Conservation (phyloP, 23 tunicate genomes). For the Clavelina lepadiformis region DNA sequence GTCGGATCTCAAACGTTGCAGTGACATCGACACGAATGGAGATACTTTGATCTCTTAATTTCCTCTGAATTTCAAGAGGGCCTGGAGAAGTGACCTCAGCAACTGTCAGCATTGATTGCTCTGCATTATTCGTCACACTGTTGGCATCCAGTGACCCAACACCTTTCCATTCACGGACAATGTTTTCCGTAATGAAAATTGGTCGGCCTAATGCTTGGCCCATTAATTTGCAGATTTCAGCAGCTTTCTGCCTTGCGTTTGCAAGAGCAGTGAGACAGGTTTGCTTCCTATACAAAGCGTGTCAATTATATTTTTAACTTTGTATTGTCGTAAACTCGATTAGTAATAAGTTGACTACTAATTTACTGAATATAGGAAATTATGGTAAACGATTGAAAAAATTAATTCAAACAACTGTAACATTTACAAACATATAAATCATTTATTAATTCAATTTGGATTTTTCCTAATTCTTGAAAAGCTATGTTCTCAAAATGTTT, state of each 20-base stretch:
- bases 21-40: conserved; percentile 51
- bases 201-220: conserved; percentile 81
- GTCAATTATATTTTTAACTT: too few species aligned
- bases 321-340: too few species aligned
- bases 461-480: too few species aligned
- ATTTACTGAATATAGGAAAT: too few species aligned
- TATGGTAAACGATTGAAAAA: not conserved
- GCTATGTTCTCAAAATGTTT: too few species aligned
- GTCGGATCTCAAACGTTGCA: conserved; percentile 64
- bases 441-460: too few species aligned
- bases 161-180: conserved; percentile 53
- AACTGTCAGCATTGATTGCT: not conserved
- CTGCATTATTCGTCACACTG: not conserved
- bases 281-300: conserved; percentile 34
- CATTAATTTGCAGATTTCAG: conserved; percentile 69
- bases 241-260: conserved; percentile 80
- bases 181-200: conserved; percentile 61
- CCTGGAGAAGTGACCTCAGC: conserved; percentile 22
- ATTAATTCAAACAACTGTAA: not conserved
- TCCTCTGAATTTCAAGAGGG: conserved; percentile 49
- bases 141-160: conserved; percentile 2
- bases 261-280: conserved; percentile 79
- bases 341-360: too few species aligned
- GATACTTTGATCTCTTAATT: conserved; percentile 49
- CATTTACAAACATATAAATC: not conserved